Conservation (phyloP, 2,113 vertebrate genomes). For the Rostratula benghalensis region DNA sequence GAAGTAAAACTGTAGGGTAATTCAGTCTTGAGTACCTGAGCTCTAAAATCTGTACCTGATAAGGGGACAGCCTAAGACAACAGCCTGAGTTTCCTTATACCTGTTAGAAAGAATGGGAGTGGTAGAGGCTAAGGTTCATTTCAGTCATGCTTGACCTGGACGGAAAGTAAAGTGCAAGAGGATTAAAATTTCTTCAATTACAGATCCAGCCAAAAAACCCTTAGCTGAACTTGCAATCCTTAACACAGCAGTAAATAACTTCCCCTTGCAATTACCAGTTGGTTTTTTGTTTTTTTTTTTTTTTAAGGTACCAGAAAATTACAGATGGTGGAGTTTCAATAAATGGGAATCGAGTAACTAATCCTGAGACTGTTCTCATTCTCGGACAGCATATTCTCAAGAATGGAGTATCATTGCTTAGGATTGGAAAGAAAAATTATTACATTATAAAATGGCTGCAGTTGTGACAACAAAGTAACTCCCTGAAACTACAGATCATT, state of each 20-base stretch:
- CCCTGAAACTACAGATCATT: background rate
- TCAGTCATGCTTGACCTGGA: background rate
- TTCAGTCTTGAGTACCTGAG: background rate
- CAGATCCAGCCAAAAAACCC: background rate
- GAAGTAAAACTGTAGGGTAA: background rate
- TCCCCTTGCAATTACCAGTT: background rate
- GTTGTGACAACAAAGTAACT: slow-evolving; percentile 47
- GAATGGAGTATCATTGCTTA: slow-evolving; percentile 90
- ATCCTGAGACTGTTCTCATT: slow-evolving; percentile 87
- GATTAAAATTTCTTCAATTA: background rate
- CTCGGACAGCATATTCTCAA: slow-evolving; percentile 88
- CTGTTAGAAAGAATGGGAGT: background rate
- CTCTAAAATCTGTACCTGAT: background rate
- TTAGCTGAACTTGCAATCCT: background rate
- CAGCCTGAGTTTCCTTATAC: background rate
- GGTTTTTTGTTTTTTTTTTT: background rate
- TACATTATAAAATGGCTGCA: slow-evolving; percentile 93
- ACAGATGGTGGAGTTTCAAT: slow-evolving; percentile 88
- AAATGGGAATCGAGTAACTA: slow-evolving; percentile 83
- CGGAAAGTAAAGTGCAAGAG: background rate
- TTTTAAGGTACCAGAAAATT: slow-evolving; percentile 88
- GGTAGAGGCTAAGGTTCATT: background rate
- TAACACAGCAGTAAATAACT: background rate
- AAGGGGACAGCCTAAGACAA: background rate
- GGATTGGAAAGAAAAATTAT: slow-evolving; percentile 93